These are phyloP conservation scores for Enteromius treurensis DNA, from an alignment of 2,797 vertebrate species.

Conservation along the genomic window DNA sequence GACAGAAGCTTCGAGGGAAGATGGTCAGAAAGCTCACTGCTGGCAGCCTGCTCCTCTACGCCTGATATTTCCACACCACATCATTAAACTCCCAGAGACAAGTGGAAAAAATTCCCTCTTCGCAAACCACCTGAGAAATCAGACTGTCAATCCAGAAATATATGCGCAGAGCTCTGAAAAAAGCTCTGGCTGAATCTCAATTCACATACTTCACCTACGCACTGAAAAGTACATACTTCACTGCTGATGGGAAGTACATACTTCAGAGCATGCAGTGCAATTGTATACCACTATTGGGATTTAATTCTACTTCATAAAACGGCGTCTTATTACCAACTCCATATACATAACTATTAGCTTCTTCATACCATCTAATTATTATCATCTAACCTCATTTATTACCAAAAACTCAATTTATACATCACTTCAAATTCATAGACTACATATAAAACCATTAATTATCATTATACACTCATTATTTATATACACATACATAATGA, in stretches of 20 bases:
- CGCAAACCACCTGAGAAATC: slow-evolving; percentile 22
- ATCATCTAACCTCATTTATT: neutral
- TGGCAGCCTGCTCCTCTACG: slow-evolving; percentile 4
- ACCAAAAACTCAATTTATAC: neutral
- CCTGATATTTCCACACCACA: slow-evolving; percentile 34
- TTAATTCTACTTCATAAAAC: neutral
- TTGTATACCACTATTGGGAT: neutral
- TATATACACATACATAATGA: too few relatives aligned
- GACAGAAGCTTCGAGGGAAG: slow-evolving; percentile 6
- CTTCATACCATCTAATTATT: neutral
- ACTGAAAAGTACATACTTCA: slow-evolving; percentile 17
- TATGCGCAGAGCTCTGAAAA: neutral
- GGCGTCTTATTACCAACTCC: neutral
- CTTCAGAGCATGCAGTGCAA: neutral
- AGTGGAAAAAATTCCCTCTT: slow-evolving; percentile 27
- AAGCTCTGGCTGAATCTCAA: slow-evolving; percentile 20
- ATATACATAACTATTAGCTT: neutral
- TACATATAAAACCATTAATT: neutral
- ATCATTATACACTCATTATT: neutral
- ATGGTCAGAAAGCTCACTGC: neutral
- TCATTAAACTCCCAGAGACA: slow-evolving; percentile 39
- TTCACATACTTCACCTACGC: slow-evolving; percentile 13
- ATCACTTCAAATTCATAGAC: neutral
- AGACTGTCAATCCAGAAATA: slow-evolving; percentile 23
- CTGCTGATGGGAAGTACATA: slow-evolving; percentile 10